Evolutionary conservation across 1,140 invertebrate genomes (phyloP).

Genomic region (Drosophila arizonae): DNA sequence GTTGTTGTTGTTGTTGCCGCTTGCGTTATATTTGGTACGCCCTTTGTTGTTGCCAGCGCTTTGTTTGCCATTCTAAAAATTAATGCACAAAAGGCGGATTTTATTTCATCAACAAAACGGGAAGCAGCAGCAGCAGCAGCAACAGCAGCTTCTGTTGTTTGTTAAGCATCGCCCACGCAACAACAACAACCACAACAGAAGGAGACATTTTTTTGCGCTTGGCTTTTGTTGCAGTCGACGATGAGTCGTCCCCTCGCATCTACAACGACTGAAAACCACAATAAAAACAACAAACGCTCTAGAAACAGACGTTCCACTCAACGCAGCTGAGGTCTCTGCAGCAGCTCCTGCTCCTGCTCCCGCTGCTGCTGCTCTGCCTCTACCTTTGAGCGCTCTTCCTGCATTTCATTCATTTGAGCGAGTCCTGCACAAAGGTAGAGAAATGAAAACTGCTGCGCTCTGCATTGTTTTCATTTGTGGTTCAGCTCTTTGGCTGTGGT

Average conservation of each 20-base stretch:
- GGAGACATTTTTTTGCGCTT: slow-evolving; percentile 69
- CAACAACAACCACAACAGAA: slow-evolving; percentile 44
- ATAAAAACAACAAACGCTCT: slow-evolving; percentile 63
- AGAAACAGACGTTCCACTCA: slow-evolving; percentile 79
- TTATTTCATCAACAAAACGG: slow-evolving; percentile 81
- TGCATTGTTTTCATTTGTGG: slow-evolving; percentile 73
- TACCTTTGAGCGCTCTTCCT: slow-evolving; percentile 10
- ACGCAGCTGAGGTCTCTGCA: slow-evolving; percentile 62
- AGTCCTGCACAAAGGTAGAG: slow-evolving; percentile 70
- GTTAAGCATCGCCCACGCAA: slow-evolving; percentile 78
- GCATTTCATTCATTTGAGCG: slow-evolving; percentile 51
- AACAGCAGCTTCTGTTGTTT: slow-evolving; percentile 79
- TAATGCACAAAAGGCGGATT: slow-evolving; percentile 81
- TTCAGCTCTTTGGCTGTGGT: slow-evolving; percentile 28
- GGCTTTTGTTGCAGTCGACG: slow-evolving; percentile 48
- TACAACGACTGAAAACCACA: slow-evolving; percentile 18
- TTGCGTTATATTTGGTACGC: slow-evolving; percentile 73
- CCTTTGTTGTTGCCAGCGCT: slow-evolving; percentile 77
- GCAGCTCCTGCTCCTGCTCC: neutral
- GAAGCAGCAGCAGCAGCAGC: slow-evolving; percentile 43
- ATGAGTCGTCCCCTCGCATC: slow-evolving; percentile 25
- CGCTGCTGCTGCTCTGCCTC: neutral
- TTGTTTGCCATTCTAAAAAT: slow-evolving; percentile 79
- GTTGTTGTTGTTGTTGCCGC: neutral
- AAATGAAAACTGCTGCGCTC: slow-evolving; percentile 72